A percentile compares a stretch with the other conserved stretches of the same genome.
Conservation (phyloP, 2,113 vertebrate species). For the Embiotoca jacksoni region DNA sequence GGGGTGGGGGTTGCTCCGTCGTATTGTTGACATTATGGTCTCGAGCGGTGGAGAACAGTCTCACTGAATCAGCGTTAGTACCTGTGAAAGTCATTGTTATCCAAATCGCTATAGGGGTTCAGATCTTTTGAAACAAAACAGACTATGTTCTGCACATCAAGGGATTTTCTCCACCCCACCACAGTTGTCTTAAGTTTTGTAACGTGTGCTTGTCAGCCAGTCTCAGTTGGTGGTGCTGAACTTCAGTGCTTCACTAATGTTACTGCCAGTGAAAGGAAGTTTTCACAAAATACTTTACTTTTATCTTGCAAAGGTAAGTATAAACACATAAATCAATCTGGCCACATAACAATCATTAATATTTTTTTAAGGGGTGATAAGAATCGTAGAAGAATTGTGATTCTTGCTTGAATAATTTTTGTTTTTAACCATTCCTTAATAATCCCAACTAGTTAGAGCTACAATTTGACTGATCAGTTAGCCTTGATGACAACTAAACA, state of each 20-base stretch:
- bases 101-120: background rate
- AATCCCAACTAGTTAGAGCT: too few relatives aligned
- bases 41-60: background rate
- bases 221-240: background rate
- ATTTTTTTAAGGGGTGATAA: too few relatives aligned
- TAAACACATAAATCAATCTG: too few relatives aligned
- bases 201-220: background rate
- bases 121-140: background rate
- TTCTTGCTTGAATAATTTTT: too few relatives aligned
- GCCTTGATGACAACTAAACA: too few relatives aligned
- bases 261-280: too few relatives aligned
- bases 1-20: background rate
- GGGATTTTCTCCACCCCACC: background rate
- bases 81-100: background rate
- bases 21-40: background rate
- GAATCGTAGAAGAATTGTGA: too few relatives aligned
- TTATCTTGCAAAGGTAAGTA: too few relatives aligned
- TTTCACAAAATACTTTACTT: too few relatives aligned
- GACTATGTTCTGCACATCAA: background rate
- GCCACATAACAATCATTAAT: too few relatives aligned
- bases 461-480: too few relatives aligned
- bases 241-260: background rate
- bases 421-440: too few relatives aligned
- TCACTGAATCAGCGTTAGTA: background rate
- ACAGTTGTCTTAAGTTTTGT: background rate